Conservation (phyloP, 2,888 invertebrate genomes). For the Scelioninae gen. 1 region DNA sequence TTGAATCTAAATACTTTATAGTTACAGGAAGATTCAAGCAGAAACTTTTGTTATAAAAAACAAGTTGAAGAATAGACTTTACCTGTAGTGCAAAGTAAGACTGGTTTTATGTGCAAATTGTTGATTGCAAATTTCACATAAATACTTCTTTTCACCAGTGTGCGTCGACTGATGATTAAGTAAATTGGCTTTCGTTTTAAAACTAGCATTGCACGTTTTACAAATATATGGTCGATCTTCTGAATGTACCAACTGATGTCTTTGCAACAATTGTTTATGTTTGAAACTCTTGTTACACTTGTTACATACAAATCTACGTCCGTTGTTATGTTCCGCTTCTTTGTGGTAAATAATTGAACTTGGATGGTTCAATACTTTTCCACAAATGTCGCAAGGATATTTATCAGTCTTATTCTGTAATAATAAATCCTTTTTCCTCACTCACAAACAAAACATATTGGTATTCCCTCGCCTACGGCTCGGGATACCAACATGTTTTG, state of each 20-base stretch:
- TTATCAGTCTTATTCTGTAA: conserved; percentile 79
- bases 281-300: conserved; percentile 91
- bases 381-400: conserved; percentile 89
- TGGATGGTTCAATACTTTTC: conserved; percentile 89
- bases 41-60: no score
- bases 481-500: no score
- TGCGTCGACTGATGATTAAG: conserved; percentile 90
- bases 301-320: conserved; percentile 89
- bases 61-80: no score
- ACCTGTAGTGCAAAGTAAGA: conserved; percentile 89
- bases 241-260: conserved; percentile 92
- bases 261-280: conserved; percentile 89
- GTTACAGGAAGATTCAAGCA: conserved; percentile 1
- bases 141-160: conserved; percentile 89
- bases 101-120: conserved; percentile 92
- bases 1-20: neutral
- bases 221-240: conserved; percentile 88
- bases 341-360: conserved; percentile 91
- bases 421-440: no score
- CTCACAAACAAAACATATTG: no score
- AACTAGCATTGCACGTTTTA: conserved; percentile 86
- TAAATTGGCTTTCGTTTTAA: conserved; percentile 90
- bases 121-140: conserved; percentile 89
- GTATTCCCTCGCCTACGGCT: no score
- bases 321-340: conserved; percentile 88